These are phyloP conservation scores for Myiothlypis chrysogaster DNA, from an alignment of 2,797 vertebrate genomes.

Conservation along the genomic window DNA sequence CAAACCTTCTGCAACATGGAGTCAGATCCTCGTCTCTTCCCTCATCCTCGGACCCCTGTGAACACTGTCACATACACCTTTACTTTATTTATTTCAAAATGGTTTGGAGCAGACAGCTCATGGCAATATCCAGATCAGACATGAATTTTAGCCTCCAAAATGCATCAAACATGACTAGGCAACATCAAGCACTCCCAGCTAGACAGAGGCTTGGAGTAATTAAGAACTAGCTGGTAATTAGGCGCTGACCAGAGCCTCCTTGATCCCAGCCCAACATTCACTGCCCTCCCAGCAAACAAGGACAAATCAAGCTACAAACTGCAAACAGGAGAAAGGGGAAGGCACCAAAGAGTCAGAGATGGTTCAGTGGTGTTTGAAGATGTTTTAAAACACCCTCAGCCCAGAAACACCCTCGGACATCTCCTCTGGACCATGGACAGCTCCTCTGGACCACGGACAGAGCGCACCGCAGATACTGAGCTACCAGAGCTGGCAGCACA, in stretches of 20 bases:
- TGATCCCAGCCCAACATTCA: not conserved
- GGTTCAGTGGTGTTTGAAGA: not conserved
- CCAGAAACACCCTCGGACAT: fast-evolving
- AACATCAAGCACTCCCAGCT: not conserved
- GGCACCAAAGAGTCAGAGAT: fast-evolving
- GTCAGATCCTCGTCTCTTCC: too few species aligned
- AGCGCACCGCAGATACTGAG: not conserved
- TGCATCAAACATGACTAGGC: not conserved
- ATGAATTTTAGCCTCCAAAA: not conserved
- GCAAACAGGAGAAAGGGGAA: not conserved
- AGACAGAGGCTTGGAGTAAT: not conserved
- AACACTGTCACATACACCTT: not conserved
- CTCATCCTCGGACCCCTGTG: too few species aligned
- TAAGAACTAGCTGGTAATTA: not conserved
- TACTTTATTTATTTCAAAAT: not conserved
- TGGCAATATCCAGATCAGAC: not conserved
- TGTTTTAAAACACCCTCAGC: not conserved
- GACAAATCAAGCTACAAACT: not conserved
- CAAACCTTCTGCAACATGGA: too few species aligned
- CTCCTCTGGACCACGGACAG: not conserved
- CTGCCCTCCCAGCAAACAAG: not conserved
- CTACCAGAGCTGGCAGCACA: not conserved
- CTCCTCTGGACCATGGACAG: not conserved
- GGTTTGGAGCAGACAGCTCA: not conserved
- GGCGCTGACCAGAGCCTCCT: not conserved